Base-by-base conservation (phyloP, 2,888 invertebrate genomes). In the Germaria angustata region DNA sequence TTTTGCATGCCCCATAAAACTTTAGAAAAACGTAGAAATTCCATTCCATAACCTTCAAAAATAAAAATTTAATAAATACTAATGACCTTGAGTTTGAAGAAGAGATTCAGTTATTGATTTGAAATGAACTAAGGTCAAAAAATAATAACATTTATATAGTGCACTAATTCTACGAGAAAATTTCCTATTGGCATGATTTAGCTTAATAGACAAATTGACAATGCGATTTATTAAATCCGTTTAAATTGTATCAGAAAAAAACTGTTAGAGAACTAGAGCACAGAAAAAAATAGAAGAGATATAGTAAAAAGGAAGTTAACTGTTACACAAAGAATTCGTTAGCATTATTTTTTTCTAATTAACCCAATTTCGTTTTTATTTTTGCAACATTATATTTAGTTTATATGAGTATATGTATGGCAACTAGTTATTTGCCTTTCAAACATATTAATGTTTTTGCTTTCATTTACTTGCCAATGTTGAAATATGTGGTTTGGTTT, bases 321-420 rank as follows among this genome's bases (percentile, higher is more conserved):
- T 53, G 36, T 32, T 34, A 17, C 51, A 66, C 61, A 79, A 59
- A 72, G 79, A 51, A 79, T 72, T 79, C 34, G 51, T 79, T 79
- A 66, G 41, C 63, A 57, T 76, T 46, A 59, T 72, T 61, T 68
- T 68, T 68, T 69, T 77, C 66, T 81, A 72, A 81, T 81, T 81
- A 81, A 81, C 72, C 71, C 32, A 81, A 61, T 81, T 81, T 61
- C 34, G 7, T 72, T 13, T 1, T n/a, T 36, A 44, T 66, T n/a
- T 41, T 24, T 7, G 3, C n/a, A 24, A 32, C 11, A 22, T 75
- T 66, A 46, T 22, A 49, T 66, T 66, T 28, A 20, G 13, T 34
- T 17, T 53, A 15, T 34, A 0, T 34, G 24, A 11, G 39, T 28
- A 24, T 55, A 24, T 36, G 28, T 28, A 5, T 15, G 20, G 20